These are phyloP conservation scores for Zeus faber DNA, from an alignment of 2,113 vertebrate genomes.

Conservation along the genomic window DNA sequence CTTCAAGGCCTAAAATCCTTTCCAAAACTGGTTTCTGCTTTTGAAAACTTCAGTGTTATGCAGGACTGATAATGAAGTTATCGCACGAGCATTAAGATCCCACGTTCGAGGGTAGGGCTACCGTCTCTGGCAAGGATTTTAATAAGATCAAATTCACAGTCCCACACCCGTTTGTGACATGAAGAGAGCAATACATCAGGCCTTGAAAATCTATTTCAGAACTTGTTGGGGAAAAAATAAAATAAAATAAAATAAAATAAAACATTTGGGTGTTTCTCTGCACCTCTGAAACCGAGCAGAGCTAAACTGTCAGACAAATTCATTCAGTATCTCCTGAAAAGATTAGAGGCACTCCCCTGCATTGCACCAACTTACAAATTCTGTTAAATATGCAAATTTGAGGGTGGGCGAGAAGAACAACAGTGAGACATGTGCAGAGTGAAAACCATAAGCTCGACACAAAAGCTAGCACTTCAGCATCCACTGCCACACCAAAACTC, in stretches of 20 bases:
- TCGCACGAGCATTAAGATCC: constrained; percentile 7
- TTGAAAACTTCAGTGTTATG: too few relatives aligned
- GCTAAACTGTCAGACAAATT: not conserved
- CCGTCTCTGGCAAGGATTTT: constrained; percentile 7
- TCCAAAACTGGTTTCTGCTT: not conserved
- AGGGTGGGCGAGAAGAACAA: constrained; percentile 33
- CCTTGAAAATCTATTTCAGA: not conserved
- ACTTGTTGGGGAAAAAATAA: too few relatives aligned
- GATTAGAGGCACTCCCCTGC: constrained; percentile 12
- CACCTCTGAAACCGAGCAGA: not conserved
- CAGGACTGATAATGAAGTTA: constrained; percentile 29
- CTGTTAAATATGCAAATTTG: constrained; percentile 56
- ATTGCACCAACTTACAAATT: constrained; percentile 56
- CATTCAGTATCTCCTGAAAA: not conserved
- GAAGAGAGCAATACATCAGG: not conserved
- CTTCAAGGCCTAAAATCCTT: not conserved
- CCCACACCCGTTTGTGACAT: constrained; percentile 4
- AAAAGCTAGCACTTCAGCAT: constrained; percentile 23
- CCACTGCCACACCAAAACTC: constrained; percentile 7
- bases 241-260: too few relatives aligned
- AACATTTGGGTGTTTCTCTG: not conserved
- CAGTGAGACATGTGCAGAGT: constrained; percentile 11
- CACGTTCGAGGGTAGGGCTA: not conserved
- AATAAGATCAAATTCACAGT: too few relatives aligned
- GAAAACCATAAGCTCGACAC: constrained; percentile 15